Conservation (phyloP, 2,888 invertebrate genomes). For the Drosophila anomalipes region DNA sequence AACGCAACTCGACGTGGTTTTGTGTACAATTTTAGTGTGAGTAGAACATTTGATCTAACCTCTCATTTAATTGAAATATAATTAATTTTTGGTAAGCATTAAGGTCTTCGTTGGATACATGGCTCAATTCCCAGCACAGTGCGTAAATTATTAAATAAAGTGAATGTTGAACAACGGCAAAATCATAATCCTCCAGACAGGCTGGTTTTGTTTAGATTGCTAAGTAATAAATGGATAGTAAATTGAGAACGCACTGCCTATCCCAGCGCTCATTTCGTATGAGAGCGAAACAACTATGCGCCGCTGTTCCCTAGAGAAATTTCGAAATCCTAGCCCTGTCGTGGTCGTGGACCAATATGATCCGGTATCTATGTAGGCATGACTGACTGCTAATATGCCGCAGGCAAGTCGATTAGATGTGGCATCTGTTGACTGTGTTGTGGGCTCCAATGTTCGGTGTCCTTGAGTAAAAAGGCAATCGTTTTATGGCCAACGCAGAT, state of each 20-base stretch:
- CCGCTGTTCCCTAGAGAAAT: conserved; percentile 69
- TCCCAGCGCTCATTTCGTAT: conserved; percentile 48
- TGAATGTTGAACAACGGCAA: conserved; percentile 28
- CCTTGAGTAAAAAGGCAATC: conserved; percentile 67
- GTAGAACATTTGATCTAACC: conserved; percentile 16
- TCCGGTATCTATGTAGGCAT: not conserved
- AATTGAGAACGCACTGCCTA: conserved; percentile 59
- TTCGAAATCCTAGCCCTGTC: conserved; percentile 55
- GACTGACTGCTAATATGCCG: conserved; percentile 38
- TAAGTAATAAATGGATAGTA: conserved; percentile 22
- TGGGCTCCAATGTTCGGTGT: conserved; percentile 19
- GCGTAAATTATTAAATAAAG: conserved; percentile 67
- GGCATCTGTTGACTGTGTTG: conserved; percentile 33
- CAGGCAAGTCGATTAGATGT: conserved; percentile 48
- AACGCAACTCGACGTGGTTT: conserved; percentile 7
- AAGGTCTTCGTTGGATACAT: conserved; percentile 13
- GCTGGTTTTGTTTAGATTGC: not conserved
- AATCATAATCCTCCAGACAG: conserved; percentile 34
- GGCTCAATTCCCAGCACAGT: conserved; percentile 27
- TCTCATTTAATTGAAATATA: conserved; percentile 74
- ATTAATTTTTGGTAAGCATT: conserved; percentile 66
- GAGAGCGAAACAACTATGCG: conserved; percentile 31
- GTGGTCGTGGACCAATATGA: not conserved
- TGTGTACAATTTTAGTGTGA: conserved; percentile 6
- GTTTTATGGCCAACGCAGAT: conserved; percentile 75